These are phyloP conservation scores for Elephantulus edwardii DNA, from an alignment of 2,113 vertebrate genomes.

Conservation along the genomic window DNA sequence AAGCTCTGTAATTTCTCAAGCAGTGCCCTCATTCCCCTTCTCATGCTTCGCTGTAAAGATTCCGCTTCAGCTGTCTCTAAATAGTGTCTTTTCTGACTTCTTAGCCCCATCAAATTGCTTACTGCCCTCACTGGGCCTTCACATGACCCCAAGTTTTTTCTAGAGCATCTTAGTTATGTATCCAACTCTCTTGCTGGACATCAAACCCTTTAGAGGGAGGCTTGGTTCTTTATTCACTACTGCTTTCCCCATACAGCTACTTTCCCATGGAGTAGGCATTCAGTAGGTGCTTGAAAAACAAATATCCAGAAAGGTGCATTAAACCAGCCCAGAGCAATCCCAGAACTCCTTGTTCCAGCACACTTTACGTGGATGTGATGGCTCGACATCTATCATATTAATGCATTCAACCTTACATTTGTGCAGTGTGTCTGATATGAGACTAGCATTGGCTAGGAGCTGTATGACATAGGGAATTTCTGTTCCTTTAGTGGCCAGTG, in stretches of 20 bases:
- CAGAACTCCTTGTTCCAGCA: not conserved
- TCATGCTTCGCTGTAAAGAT: not conserved
- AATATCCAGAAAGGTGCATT: not conserved
- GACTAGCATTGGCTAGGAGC: not conserved
- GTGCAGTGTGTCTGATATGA: accelerated
- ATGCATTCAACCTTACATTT: no score
- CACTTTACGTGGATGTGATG: not conserved
- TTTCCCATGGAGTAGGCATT: not conserved
- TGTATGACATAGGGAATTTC: not conserved
- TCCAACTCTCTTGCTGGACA: not conserved
- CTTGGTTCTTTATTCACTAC: not conserved
- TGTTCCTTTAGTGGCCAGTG: no score
- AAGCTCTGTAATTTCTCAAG: not conserved
- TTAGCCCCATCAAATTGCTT: not conserved
- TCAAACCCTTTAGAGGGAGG: not conserved
- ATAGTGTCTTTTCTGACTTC: not conserved
- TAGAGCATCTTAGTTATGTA: not conserved
- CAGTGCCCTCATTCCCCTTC: not conserved
- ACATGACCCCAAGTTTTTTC: not conserved
- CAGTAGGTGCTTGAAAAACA: not conserved
- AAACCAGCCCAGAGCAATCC: not conserved
- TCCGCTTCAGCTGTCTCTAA: not conserved
- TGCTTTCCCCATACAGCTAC: accelerated
- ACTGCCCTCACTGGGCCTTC: not conserved
- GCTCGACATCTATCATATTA: not conserved